A percentile compares a stretch with the other conserved stretches of the same genome.
These are phyloP conservation scores for Pteruthius melanotis DNA, from an alignment of 2,113 vertebrate genomes.

Conservation along the genomic window DNA sequence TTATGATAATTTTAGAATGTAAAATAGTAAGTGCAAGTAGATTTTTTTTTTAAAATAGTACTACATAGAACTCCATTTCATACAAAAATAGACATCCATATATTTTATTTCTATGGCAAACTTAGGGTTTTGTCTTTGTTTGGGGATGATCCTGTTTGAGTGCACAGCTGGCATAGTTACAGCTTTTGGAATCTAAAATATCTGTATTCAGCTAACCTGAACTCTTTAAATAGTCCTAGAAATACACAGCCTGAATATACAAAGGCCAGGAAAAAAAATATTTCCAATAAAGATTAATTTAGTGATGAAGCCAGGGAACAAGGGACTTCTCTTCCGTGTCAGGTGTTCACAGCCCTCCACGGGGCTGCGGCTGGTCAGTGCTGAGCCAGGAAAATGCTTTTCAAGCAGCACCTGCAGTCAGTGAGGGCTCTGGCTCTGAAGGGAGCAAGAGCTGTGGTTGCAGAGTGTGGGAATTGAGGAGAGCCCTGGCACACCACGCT, in stretches of 20 bases:
- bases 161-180: neutral
- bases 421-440: no score
- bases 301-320: neutral
- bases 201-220: neutral
- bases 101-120: constrained; percentile 13
- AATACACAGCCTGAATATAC: neutral
- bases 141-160: neutral
- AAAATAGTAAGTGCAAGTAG: constrained; percentile 70
- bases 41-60: constrained; percentile 51
- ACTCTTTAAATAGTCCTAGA: constrained; percentile 3
- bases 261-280: neutral
- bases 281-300: neutral
- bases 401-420: neutral
- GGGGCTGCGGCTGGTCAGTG: accelerated
- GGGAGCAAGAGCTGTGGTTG: accelerated
- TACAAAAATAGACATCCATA: constrained; percentile 70
- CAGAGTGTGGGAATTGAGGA: neutral
- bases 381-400: neutral
- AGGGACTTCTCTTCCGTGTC: neutral
- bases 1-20: constrained; percentile 52
- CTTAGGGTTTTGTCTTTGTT: neutral
- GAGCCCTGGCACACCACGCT: neutral
- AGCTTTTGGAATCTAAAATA: neutral
- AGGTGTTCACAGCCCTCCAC: neutral
- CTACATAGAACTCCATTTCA: constrained; percentile 47